A percentile compares a stretch with the other conserved stretches of the same genome.
phyloP scores from a whole-genome alignment of 2,888 invertebrate genomes.

The Euspilapteryx auroguttella region DNA sequence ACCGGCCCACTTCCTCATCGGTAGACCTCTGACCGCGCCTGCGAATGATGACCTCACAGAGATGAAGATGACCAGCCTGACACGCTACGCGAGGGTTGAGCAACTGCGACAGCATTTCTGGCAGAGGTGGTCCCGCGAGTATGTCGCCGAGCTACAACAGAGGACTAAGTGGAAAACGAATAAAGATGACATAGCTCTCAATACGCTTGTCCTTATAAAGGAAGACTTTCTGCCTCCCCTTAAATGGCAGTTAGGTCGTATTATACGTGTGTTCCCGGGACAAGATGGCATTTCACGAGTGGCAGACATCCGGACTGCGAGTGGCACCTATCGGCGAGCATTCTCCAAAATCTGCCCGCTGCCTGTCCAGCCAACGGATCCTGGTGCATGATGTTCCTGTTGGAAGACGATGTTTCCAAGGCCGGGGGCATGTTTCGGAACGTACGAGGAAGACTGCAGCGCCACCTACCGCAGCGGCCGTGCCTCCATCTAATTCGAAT shows the following conservation, averaged over 20 bases:
- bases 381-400: too few relatives aligned
- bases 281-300: constrained; percentile 1
- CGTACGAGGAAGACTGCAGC: too few relatives aligned
- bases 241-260: constrained; percentile 1
- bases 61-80: not conserved
- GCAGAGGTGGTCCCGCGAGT: constrained; percentile 1
- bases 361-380: not conserved
- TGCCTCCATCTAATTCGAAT: too few relatives aligned
- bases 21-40: constrained; percentile 5
- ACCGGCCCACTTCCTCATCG: constrained; percentile 7
- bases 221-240: constrained; percentile 1
- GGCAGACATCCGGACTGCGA: constrained; percentile 1
- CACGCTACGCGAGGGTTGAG: constrained; percentile 1
- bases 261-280: constrained; percentile 1
- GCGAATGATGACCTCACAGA: not conserved
- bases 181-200: not conserved
- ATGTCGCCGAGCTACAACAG: constrained; percentile 1
- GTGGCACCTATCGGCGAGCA: not conserved
- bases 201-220: constrained; percentile 1
- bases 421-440: too few relatives aligned
- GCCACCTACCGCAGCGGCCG: too few relatives aligned
- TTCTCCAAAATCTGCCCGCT: constrained; percentile 2
- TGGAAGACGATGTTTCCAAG: too few relatives aligned
- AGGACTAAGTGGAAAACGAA: not conserved
- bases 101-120: constrained; percentile 3